phyloP scores from a whole-genome alignment of 2,113 vertebrate genomes.

The Tragelaphus imberbis region DNA sequence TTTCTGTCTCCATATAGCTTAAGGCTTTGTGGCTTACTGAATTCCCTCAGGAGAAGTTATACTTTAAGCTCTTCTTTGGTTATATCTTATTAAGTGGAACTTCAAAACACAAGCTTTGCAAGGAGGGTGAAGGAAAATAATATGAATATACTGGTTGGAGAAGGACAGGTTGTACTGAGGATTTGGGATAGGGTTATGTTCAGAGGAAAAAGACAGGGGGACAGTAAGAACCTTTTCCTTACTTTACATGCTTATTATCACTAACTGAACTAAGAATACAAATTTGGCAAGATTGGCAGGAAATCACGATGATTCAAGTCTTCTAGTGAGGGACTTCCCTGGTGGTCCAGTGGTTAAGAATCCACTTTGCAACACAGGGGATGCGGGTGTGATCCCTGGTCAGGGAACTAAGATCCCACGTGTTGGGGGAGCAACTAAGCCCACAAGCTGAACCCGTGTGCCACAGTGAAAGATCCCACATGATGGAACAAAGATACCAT shows the following conservation, averaged over 20 bases:
- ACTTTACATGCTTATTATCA: not conserved
- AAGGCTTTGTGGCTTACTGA: not conserved
- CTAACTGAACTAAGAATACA: not conserved
- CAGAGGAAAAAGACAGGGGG: not conserved
- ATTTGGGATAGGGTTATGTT: not conserved
- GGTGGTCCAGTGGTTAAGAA: not conserved
- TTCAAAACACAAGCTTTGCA: not conserved
- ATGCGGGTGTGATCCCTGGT: not conserved
- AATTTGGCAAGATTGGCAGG: not conserved
- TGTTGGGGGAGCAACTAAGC: not conserved
- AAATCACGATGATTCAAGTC: not conserved
- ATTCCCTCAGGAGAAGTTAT: not conserved
- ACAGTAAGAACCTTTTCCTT: not conserved
- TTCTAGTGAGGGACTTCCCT: not conserved
- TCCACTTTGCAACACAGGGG: not conserved
- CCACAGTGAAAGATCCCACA: not conserved
- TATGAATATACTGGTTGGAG: not conserved
- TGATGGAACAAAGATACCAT: not conserved
- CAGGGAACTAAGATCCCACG: not conserved
- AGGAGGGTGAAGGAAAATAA: not conserved
- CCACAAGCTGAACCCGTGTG: not conserved
- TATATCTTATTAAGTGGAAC: not conserved
- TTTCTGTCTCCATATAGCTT: not conserved
- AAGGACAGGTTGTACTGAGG: not conserved
- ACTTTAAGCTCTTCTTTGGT: not conserved